These are phyloP conservation scores for Orthonyx spaldingii DNA, from an alignment of 2,113 vertebrate species.

Conservation along the genomic window DNA sequence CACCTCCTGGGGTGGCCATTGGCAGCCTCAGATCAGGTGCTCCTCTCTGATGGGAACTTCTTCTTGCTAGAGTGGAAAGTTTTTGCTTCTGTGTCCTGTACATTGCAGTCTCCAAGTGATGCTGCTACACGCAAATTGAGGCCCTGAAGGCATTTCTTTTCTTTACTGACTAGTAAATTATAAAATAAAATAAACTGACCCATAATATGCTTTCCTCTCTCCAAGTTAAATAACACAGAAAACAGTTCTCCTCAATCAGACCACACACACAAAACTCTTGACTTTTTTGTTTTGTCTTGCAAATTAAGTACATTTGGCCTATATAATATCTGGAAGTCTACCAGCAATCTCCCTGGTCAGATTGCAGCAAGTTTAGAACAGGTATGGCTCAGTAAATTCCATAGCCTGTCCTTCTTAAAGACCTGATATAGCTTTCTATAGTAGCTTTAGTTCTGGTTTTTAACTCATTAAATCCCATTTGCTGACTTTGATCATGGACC, in stretches of 20 bases:
- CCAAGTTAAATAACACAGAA: neutral
- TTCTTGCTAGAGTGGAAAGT: neutral
- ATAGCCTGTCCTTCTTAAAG: neutral
- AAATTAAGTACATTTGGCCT: neutral
- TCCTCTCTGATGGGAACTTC: neutral
- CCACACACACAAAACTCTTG: neutral
- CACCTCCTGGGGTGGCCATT: neutral
- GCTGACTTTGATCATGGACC: neutral
- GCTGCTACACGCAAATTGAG: neutral
- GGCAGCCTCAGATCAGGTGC: neutral
- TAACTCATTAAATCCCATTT: neutral
- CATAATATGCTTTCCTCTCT: neutral
- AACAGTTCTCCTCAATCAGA: neutral
- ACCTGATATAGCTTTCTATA: neutral
- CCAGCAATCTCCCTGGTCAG: neutral
- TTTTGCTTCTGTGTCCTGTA: neutral
- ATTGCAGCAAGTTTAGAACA: neutral
- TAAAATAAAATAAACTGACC: constrained; percentile 3
- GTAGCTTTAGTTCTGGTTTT: neutral
- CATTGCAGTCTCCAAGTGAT: neutral
- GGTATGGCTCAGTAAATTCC: neutral
- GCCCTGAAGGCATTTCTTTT: neutral
- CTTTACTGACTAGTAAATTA: neutral
- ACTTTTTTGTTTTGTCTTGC: neutral
- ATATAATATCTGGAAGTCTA: neutral